Evolutionary conservation across 2,888 invertebrate species (phyloP).

Genomic region (Anaspis maculata): DNA sequence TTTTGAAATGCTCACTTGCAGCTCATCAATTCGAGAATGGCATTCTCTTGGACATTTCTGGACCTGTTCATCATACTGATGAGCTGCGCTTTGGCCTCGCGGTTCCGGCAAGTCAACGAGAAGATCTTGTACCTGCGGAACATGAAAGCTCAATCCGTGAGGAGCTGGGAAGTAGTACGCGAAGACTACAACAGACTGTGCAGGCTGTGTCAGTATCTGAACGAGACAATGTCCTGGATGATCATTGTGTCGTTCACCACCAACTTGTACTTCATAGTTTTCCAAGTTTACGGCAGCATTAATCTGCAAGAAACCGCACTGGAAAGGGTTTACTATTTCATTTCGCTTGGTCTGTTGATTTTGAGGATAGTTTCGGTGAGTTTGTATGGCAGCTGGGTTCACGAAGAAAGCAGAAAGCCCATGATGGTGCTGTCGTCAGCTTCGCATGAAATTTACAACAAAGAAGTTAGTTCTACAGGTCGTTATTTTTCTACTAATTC

Average conservation of each 20-base stretch:
- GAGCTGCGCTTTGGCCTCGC: conserved; percentile 6
- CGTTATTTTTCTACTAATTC: not conserved
- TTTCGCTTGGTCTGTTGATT: conserved; percentile 6
- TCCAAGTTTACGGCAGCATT: conserved; percentile 6
- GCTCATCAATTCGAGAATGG: conserved; percentile 9
- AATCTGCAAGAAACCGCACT: conserved; percentile 3
- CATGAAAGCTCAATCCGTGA: conserved; percentile 2
- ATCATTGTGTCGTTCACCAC: conserved; percentile 8
- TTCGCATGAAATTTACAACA: conserved; percentile 6
- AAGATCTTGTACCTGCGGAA: conserved; percentile 3
- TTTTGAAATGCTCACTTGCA: no score
- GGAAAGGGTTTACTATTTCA: conserved; percentile 6
- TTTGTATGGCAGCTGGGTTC: conserved; percentile 8
- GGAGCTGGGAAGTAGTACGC: conserved; percentile 1
- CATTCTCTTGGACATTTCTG: conserved; percentile 12
- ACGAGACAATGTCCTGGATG: conserved; percentile 8
- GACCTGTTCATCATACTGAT: conserved; percentile 11
- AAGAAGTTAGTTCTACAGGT: conserved; percentile 5
- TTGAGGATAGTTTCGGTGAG: conserved; percentile 6
- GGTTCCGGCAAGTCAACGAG: conserved; percentile 9
- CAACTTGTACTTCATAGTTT: conserved; percentile 10
- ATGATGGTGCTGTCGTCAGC: conserved; percentile 3
- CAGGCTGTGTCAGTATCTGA: conserved; percentile 5
- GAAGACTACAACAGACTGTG: conserved; percentile 9
- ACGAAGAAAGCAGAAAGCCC: conserved; percentile 9